Base-by-base conservation (phyloP, 2,113 vertebrate species). In the Anarhynchus alexandrinus region DNA sequence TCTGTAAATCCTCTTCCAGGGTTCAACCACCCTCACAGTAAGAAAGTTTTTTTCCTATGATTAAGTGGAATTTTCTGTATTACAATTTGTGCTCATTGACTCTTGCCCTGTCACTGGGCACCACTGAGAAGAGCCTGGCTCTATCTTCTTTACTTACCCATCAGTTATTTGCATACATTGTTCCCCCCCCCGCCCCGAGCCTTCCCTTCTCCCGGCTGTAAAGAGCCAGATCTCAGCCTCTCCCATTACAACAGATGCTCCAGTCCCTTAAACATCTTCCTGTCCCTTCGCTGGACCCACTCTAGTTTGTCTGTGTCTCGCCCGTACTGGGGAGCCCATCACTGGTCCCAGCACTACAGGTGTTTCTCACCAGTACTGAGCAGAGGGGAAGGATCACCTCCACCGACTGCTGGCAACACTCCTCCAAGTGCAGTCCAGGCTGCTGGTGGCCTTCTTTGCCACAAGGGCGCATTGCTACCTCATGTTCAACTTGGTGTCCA, bases 231-330 rank as follows among this genome's bases (percentile, higher is more conserved):
- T 58, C 13, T 49, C 78, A 85, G 59, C 16, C 34, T 78, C 54
- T 66, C 30, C 38, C 13, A 26, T 26, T 57, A 25, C 22, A 62
- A 32, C 29, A 22, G 17, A 32, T 23, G 8, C 10, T 71, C 18
- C 40, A 32, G 40, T 32, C 11, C 47, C 38, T 43, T 17, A 19
- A 38, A 20, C 38, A 40, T 10, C 21, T 65, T 65, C 9, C 29
- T 40, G 29, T 18, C 22, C 21, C 19, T 52, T 55, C 1, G 0
- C 26, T 64, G 49, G 43, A 22, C 8, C 23, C 5, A 8, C 20
- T n/a, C 8, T 22, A 45, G 20, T 27, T 21, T 42, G 8, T 12
- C n/a, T 2, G 0, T 10, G 10, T 18, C 12, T 21, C 12, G 45
- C 15, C 40, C 15, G 16, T 27, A 12, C 45, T 38, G 30, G 12